These are phyloP conservation scores for Henicopernis longicauda DNA, from an alignment of 2,113 vertebrate genomes.

Conservation along the genomic window DNA sequence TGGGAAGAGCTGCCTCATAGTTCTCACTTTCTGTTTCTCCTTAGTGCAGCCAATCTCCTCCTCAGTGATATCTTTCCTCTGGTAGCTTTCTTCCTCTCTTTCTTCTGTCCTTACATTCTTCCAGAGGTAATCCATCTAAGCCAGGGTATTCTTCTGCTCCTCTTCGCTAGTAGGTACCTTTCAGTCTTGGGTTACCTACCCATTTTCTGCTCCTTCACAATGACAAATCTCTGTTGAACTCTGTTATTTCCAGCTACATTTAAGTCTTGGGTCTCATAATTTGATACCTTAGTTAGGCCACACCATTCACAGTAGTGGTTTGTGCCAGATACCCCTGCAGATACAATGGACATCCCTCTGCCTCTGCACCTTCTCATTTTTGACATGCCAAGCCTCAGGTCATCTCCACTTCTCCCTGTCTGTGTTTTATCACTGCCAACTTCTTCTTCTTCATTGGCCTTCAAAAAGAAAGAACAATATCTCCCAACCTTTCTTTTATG, in stretches of 20 bases:
- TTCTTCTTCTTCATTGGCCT: background rate
- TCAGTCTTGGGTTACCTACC: background rate
- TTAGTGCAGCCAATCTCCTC: background rate
- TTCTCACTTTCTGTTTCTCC: background rate
- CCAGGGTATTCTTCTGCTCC: background rate
- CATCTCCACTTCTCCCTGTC: background rate
- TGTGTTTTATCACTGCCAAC: background rate
- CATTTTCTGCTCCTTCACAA: background rate
- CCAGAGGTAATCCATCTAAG: background rate
- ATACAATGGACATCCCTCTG: background rate
- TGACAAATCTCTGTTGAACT: background rate
- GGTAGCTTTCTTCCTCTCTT: background rate
- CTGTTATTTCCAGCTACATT: background rate
- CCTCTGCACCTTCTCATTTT: background rate
- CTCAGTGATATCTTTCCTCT: background rate
- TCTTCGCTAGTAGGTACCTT: background rate
- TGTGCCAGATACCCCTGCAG: background rate
- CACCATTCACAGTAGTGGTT: background rate
- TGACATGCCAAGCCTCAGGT: background rate
- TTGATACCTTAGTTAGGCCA: background rate
- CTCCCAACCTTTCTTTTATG: background rate
- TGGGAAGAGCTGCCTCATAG: background rate
- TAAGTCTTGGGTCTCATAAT: background rate
- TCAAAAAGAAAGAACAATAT: background rate
- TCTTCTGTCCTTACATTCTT: background rate